These are phyloP conservation scores for Morus bassanus DNA, from an alignment of 2,797 vertebrate genomes.

Conservation along the genomic window DNA sequence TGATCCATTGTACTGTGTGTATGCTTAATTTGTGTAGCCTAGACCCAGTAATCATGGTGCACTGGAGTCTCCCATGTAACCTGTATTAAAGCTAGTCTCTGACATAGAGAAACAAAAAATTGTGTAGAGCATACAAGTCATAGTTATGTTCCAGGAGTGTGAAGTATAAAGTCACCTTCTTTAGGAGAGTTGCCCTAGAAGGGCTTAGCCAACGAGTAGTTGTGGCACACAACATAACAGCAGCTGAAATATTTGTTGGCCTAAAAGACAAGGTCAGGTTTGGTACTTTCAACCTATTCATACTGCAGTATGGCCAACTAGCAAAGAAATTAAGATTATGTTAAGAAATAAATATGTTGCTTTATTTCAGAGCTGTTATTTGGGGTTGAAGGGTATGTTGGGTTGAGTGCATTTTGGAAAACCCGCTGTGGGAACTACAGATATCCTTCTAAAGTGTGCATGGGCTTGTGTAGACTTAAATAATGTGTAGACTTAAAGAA, in stretches of 20 bases:
- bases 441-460: not conserved
- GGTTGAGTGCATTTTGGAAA: not conserved
- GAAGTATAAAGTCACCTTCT: not conserved
- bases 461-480: not conserved
- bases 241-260: not conserved
- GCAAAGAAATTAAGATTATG: not conserved
- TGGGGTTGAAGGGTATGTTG: not conserved
- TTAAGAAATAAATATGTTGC: not conserved
- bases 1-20: not conserved
- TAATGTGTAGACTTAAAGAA: not conserved
- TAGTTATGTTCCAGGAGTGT: not conserved
- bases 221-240: rapidly evolving
- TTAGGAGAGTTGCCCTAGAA: not conserved
- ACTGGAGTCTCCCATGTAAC: not conserved
- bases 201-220: not conserved
- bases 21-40: not conserved
- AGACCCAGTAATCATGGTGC: not conserved
- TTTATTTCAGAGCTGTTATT: not conserved
- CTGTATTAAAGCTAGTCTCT: not conserved
- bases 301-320: not conserved
- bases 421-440: not conserved
- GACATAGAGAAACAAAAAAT: not conserved
- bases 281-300: not conserved
- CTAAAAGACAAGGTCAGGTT: not conserved
- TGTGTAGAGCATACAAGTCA: not conserved